Percentiles rank a stretch among this genome's conserved stretches.
These are phyloP conservation scores for Cathartes aura DNA, from an alignment of 2,113 vertebrate species.

Conservation along the genomic window DNA sequence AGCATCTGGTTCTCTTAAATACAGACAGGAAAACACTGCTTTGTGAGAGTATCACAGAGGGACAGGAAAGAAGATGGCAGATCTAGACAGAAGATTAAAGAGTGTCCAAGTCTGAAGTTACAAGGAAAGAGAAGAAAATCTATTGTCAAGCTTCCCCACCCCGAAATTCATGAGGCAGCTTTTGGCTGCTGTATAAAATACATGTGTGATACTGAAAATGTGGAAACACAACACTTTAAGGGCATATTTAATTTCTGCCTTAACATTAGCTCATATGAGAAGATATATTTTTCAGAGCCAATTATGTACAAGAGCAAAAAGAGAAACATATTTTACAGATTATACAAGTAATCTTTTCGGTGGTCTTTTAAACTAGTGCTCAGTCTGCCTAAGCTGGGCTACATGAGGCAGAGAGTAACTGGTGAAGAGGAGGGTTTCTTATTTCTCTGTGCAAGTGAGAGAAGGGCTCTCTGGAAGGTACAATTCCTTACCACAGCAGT, in stretches of 20 bases:
- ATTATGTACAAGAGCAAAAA: not conserved
- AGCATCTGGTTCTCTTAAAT: not conserved
- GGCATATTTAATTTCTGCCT: not conserved
- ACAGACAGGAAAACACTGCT: not conserved
- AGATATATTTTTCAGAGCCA: not conserved
- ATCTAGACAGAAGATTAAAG: not conserved
- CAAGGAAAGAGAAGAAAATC: not conserved
- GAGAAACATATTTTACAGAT: not conserved
- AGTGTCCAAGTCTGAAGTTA: not conserved
- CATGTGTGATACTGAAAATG: not conserved
- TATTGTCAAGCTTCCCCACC: not conserved
- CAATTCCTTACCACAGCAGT: not conserved
- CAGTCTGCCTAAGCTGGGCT: not conserved
- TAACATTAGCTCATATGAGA: not conserved
- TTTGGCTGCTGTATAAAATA: not conserved
- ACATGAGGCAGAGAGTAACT: not conserved
- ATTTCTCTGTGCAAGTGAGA: not conserved
- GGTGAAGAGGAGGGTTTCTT: not conserved
- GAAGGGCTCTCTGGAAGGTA: not conserved
- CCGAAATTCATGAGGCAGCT: not conserved
- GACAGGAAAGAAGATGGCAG: not conserved
- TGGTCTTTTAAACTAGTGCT: not conserved
- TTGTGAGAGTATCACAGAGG: not conserved
- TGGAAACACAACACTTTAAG: not conserved
- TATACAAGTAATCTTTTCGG: not conserved